phyloP scores from a whole-genome alignment of 2,888 invertebrate species.

The Arctia plantaginis region DNA sequence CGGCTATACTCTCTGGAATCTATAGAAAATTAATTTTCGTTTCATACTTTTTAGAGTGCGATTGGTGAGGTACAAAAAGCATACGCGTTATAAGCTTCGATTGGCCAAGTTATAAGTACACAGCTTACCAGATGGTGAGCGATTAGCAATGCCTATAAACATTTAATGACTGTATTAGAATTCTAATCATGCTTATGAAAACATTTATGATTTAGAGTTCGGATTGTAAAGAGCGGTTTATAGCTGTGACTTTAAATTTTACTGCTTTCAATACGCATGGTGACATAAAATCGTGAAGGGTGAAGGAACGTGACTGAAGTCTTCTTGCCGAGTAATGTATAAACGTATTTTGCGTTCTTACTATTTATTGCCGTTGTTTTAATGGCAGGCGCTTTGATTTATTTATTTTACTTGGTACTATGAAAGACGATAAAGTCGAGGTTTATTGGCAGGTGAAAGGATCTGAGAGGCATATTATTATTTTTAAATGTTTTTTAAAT shows the following conservation, averaged over 20 bases:
- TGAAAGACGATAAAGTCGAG: background rate
- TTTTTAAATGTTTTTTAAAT: background rate
- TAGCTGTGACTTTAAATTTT: slow-evolving; percentile 45
- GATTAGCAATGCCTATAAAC: background rate
- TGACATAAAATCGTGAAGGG: slow-evolving; percentile 38
- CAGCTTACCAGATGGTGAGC: background rate
- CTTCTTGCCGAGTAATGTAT: slow-evolving; percentile 37
- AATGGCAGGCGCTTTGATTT: slow-evolving; percentile 42
- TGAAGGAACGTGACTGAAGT: slow-evolving; percentile 44
- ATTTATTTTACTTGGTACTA: slow-evolving; percentile 17
- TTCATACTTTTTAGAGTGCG: background rate
- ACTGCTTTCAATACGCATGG: slow-evolving; percentile 45
- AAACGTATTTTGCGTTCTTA: slow-evolving; percentile 35
- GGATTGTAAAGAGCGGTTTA: slow-evolving; percentile 39
- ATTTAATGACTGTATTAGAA: slow-evolving; percentile 35
- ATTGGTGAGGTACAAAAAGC: background rate
- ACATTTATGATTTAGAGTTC: slow-evolving; percentile 45
- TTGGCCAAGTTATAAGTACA: background rate
- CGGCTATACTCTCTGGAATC: background rate
- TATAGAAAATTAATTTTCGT: background rate
- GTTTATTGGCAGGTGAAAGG: background rate
- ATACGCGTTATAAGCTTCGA: background rate
- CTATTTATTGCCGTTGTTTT: slow-evolving; percentile 45
- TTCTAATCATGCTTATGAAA: slow-evolving; percentile 47
- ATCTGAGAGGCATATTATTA: background rate